Evolutionary conservation across 23 tunicate genomes (phyloP).

Genomic region (Diplosoma virens): DNA sequence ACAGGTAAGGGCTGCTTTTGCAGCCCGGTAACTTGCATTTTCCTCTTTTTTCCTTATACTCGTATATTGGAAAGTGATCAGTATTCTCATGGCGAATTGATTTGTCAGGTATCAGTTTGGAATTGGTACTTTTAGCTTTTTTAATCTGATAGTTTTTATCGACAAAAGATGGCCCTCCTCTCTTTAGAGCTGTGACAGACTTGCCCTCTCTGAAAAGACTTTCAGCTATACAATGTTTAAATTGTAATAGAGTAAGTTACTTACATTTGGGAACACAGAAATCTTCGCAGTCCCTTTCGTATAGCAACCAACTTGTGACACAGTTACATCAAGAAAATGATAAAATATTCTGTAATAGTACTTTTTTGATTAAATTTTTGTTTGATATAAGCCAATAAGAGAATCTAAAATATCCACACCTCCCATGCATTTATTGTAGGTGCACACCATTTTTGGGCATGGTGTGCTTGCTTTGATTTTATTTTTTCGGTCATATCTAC

Average conservation of each 20-base stretch:
- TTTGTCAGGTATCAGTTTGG: too few species aligned
- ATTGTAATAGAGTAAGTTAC: slow-evolving; percentile 3
- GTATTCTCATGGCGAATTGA: neutral
- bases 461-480: slow-evolving; percentile 1
- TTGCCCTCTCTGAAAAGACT: slow-evolving; percentile 2
- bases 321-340: slow-evolving; percentile 6
- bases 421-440: slow-evolving; percentile 14
- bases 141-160: too few species aligned
- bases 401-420: slow-evolving; percentile 13
- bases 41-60: neutral
- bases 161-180: slow-evolving; percentile 25
- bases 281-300: slow-evolving; percentile 5
- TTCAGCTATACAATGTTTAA: slow-evolving; percentile 5
- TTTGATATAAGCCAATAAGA: neutral
- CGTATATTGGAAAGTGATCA: neutral
- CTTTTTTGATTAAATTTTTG: neutral
- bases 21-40: slow-evolving; percentile 13
- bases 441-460: slow-evolving; percentile 1
- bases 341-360: neutral
- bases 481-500: neutral
- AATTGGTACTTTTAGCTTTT: too few species aligned
- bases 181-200: neutral
- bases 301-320: slow-evolving; percentile 5
- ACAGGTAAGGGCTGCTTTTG: neutral
- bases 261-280: neutral